Evolutionary conservation across 2,113 vertebrate genomes (phyloP).

Genomic region (Choloepus hoffmanni): DNA sequence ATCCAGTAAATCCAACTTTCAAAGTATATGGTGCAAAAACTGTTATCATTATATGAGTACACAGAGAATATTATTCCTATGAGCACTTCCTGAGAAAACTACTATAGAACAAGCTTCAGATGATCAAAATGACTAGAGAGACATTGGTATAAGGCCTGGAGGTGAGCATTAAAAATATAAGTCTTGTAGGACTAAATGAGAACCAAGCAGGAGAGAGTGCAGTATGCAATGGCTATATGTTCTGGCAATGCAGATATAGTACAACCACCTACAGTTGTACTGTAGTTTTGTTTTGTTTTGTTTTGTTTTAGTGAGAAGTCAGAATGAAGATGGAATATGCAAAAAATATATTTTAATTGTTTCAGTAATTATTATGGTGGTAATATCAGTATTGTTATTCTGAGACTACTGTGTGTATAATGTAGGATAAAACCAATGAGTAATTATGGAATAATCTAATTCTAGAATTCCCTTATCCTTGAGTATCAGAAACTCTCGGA

Average conservation of each 20-base stretch:
- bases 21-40: neutral
- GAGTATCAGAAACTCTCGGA: constrained; percentile 23
- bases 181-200: neutral
- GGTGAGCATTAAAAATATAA: neutral
- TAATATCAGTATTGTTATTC: neutral
- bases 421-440: constrained; percentile 25
- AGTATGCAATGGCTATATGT: neutral
- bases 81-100: constrained; percentile 1
- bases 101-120: constrained; percentile 24
- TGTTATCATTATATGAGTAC: constrained; percentile 15
- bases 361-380: neutral
- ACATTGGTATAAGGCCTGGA: neutral
- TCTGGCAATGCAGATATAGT: neutral
- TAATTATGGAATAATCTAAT: constrained; percentile 4
- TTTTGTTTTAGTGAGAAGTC: neutral
- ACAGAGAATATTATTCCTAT: neutral
- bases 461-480: neutral
- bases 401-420: neutral
- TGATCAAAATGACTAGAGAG: neutral
- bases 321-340: neutral
- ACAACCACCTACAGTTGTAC: neutral
- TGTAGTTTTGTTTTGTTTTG: neutral
- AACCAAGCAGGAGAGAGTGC: neutral
- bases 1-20: constrained; percentile 36
- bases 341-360: neutral